phyloP scores from a whole-genome alignment of 2,797 vertebrate species.

The Poliocrania exsul region DNA sequence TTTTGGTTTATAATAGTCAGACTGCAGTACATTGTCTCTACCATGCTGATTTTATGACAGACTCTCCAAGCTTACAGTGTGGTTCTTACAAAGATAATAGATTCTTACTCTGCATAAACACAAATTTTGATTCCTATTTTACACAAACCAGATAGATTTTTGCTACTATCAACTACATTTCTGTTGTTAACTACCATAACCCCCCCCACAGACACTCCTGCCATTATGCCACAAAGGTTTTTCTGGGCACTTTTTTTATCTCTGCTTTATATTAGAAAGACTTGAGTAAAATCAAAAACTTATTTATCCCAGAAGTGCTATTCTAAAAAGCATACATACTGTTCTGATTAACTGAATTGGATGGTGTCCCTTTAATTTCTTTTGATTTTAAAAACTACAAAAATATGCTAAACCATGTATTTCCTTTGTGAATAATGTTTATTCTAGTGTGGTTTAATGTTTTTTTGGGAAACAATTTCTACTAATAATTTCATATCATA shows the following conservation, averaged over 20 bases:
- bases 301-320: not conserved
- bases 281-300: not conserved
- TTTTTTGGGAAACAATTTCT: not conserved
- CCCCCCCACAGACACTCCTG: too few species aligned
- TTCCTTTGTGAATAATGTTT: not conserved
- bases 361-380: not conserved
- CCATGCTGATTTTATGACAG: not conserved
- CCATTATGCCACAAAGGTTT: not conserved
- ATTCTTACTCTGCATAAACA: not conserved
- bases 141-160: not conserved
- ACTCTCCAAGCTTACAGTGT: not conserved
- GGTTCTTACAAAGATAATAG: not conserved
- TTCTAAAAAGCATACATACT: not conserved
- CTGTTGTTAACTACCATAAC: not conserved
- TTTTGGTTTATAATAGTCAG: not conserved
- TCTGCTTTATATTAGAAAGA: not conserved
- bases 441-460: not conserved
- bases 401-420: fast-evolving
- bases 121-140: not conserved
- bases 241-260: not conserved
- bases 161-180: not conserved
- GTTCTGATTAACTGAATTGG: not conserved
- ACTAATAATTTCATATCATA: not conserved
- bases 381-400: not conserved
- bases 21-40: not conserved